phyloP scores from a whole-genome alignment of 2,797 vertebrate species.

The Distichodus sexfasciatus region DNA sequence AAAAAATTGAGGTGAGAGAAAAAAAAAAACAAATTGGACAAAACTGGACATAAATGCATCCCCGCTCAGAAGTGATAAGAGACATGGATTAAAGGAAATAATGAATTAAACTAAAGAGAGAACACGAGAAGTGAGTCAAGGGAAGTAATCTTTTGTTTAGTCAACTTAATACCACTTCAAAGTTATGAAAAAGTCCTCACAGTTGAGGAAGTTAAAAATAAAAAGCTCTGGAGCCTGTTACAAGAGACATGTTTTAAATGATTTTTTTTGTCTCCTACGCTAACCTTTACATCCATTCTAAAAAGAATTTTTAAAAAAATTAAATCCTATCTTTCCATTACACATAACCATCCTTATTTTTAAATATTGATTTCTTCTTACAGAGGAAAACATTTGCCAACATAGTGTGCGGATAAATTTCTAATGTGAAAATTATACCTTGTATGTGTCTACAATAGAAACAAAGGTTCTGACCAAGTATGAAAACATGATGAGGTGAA shows the following conservation, averaged over 20 bases:
- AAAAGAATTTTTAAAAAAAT: background rate
- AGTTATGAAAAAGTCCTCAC: background rate
- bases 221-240: too few relatives aligned
- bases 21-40: slow-evolving; percentile 25
- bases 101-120: slow-evolving; percentile 1
- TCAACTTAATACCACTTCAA: slow-evolving; percentile 15
- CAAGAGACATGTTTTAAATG: too few relatives aligned
- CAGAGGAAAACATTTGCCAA: background rate
- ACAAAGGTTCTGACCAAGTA: too few relatives aligned
- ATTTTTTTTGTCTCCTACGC: too few relatives aligned
- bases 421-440: too few relatives aligned
- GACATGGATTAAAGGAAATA: slow-evolving; percentile 31
- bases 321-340: background rate
- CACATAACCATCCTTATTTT: too few relatives aligned
- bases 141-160: slow-evolving; percentile 7
- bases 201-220: background rate
- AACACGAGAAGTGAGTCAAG: slow-evolving; percentile 7
- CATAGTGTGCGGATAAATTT: too few relatives aligned
- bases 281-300: background rate
- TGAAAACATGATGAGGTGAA: too few relatives aligned
- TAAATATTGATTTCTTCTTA: too few relatives aligned
- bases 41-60: slow-evolving; percentile 1
- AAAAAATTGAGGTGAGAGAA: background rate
- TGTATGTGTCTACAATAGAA: too few relatives aligned
- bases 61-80: slow-evolving; percentile 13